Evolutionary conservation across 2,113 vertebrate genomes (phyloP).

Genomic region (Bothrops jararaca): DNA sequence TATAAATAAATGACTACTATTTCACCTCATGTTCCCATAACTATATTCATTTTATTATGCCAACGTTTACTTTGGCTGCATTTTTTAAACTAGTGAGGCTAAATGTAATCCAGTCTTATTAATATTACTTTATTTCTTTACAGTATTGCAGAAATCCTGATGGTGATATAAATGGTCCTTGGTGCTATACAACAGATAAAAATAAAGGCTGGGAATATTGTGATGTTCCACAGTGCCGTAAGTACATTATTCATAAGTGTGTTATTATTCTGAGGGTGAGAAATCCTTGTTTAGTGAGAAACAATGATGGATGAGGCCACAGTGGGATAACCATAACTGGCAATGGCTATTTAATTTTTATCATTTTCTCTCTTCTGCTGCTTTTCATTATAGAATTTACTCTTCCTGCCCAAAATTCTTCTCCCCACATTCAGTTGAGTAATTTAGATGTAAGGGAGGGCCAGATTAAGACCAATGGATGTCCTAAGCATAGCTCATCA

Average conservation of each 20-base stretch:
- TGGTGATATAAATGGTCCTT: slow-evolving; percentile 85
- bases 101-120: neutral
- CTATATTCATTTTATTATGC: neutral
- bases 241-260: slow-evolving; percentile 50
- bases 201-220: slow-evolving; percentile 89
- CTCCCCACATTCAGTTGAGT: neutral
- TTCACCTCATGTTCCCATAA: neutral
- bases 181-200: slow-evolving; percentile 89
- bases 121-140: slow-evolving; percentile 15
- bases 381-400: neutral
- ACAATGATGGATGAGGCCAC: neutral
- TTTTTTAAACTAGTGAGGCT: neutral
- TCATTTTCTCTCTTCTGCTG: neutral
- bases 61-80: neutral
- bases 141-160: slow-evolving; percentile 96
- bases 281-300: neutral
- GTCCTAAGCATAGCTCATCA: neutral
- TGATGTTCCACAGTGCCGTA: slow-evolving; percentile 85
- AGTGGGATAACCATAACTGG: neutral
- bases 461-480: neutral
- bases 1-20: neutral
- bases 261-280: neutral
- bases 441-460: neutral
- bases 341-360: neutral
- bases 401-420: neutral